A percentile compares a stretch with the other conserved stretches of the same genome.
These are phyloP conservation scores for Exocentrus adspersus DNA, from an alignment of 2,888 invertebrate genomes.

Conservation along the genomic window DNA sequence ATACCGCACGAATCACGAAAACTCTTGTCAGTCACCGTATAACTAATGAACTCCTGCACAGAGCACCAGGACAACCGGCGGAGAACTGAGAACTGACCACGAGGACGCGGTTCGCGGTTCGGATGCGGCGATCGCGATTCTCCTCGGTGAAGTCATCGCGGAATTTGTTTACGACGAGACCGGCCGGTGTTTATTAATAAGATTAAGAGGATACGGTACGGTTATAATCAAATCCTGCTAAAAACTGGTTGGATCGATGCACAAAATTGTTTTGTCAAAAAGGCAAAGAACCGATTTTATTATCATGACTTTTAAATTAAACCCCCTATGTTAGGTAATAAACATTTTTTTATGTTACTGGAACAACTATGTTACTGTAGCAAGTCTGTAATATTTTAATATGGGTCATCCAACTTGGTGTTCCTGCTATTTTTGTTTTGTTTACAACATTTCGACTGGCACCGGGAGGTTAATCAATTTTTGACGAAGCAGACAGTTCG, in stretches of 20 bases:
- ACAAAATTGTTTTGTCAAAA: no score
- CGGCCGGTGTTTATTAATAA: slow-evolving; percentile 6
- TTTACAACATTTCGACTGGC: slow-evolving; percentile 7
- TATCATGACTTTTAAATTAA: no score
- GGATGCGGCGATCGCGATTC: slow-evolving; percentile 29
- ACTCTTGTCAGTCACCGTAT: neutral
- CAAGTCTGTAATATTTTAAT: neutral
- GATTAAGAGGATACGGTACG: slow-evolving; percentile 22
- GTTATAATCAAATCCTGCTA: no score
- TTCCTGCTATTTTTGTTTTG: slow-evolving; percentile 5
- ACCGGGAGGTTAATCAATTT: slow-evolving; percentile 9
- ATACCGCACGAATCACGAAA: neutral
- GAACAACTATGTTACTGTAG: no score
- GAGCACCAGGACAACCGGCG: neutral
- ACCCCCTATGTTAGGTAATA: no score
- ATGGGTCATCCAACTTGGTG: neutral
- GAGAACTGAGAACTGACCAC: slow-evolving; percentile 33
- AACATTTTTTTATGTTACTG: no score
- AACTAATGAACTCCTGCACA: neutral
- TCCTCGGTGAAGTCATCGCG: slow-evolving; percentile 27
- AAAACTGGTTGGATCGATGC: no score
- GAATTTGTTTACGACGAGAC: slow-evolving; percentile 17
- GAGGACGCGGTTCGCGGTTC: slow-evolving; percentile 13
- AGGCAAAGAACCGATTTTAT: no score
- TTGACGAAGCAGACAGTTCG: neutral